These are phyloP conservation scores for Climacteris rufus DNA, from an alignment of 2,113 vertebrate species.

Conservation along the genomic window DNA sequence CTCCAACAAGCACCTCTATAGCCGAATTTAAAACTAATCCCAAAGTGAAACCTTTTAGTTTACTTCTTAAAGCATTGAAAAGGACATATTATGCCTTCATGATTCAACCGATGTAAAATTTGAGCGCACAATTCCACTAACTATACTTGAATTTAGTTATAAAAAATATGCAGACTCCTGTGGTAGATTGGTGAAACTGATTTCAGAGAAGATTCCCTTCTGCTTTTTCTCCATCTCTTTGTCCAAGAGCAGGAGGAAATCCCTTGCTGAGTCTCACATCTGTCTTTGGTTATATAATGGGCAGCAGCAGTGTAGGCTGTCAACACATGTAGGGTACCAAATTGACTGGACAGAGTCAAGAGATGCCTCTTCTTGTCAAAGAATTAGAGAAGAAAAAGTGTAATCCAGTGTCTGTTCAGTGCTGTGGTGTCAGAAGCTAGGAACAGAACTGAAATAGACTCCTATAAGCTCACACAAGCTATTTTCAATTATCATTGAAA, in stretches of 20 bases:
- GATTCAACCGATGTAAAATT: background rate
- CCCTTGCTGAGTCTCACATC: background rate
- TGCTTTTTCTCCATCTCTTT: background rate
- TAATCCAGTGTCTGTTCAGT: background rate
- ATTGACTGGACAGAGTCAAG: background rate
- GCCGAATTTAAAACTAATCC: accelerated
- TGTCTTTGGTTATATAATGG: background rate
- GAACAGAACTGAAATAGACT: background rate
- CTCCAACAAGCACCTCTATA: background rate
- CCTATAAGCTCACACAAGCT: background rate
- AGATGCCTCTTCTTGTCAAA: background rate
- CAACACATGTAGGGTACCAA: background rate
- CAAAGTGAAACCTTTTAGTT: background rate
- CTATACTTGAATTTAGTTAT: background rate
- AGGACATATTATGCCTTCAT: background rate
- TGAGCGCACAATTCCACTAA: background rate
- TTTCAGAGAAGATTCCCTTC: background rate
- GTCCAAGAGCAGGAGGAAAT: background rate
- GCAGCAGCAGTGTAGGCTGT: background rate
- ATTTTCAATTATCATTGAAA: background rate
- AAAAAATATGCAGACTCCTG: background rate
- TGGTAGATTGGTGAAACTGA: background rate
- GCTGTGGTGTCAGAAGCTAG: background rate
- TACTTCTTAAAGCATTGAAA: background rate
- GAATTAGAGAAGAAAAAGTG: background rate